Percentiles rank a stretch among this genome's conserved stretches.
phyloP scores from a whole-genome alignment of 2,113 vertebrate species.

The Isurus oxyrinchus region DNA sequence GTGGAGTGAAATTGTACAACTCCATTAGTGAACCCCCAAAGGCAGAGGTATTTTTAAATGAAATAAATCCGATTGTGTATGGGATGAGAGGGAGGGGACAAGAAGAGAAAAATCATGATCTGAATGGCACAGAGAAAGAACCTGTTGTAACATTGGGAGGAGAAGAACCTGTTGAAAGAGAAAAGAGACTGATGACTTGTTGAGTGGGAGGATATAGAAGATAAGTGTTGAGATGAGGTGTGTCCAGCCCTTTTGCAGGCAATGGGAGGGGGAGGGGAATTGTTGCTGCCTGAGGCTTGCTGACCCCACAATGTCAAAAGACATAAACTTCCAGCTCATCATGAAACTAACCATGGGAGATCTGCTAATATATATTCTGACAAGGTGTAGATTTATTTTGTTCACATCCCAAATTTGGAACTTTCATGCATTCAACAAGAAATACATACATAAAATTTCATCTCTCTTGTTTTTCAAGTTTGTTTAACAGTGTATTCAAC shows the following conservation, averaged over 20 bases:
- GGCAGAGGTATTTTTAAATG: neutral
- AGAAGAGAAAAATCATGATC: neutral
- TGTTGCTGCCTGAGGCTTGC: neutral
- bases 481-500: neutral
- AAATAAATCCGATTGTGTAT: neutral
- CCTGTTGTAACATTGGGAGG: neutral
- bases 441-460: neutral
- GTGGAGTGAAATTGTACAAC: neutral
- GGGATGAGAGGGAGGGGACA: neutral
- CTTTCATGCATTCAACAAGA: neutral
- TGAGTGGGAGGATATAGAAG: neutral
- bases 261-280: neutral
- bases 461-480: neutral
- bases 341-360: neutral
- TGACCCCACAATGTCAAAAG: neutral
- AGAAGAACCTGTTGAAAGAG: neutral
- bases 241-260: neutral
- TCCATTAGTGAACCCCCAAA: neutral
- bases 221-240: neutral
- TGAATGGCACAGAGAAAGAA: neutral
- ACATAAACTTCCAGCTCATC: neutral
- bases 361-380: neutral
- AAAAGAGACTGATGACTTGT: neutral
- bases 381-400: neutral
- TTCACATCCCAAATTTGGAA: neutral